phyloP scores from a whole-genome alignment of 2,797 vertebrate genomes.

The Atherinosoma microstoma region DNA sequence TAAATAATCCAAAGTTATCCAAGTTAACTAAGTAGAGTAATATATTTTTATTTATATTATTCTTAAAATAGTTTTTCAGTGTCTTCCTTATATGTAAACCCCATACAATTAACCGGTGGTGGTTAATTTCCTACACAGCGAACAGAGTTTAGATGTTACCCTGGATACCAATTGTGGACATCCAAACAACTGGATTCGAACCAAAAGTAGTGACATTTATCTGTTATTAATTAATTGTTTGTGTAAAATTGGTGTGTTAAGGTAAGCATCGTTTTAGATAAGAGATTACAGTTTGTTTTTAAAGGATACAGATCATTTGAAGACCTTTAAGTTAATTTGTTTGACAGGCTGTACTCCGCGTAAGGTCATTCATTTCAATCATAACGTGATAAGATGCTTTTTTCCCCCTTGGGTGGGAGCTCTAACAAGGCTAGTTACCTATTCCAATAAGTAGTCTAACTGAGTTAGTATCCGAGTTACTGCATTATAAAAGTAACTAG shows the following conservation, averaged over 20 bases:
- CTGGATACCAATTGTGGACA: conserved; percentile 61
- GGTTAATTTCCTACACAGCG: not conserved
- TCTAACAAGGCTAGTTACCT: no score
- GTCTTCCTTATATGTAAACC: not conserved
- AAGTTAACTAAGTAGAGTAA: not conserved
- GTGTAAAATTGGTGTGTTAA: not conserved
- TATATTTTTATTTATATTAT: not conserved
- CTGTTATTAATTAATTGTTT: not conserved
- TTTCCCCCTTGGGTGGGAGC: no score
- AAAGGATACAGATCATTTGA: not conserved
- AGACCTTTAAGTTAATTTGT: not conserved
- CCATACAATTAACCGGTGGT: not conserved
- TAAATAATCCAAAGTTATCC: not conserved
- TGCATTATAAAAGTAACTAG: no score
- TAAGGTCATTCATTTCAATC: not conserved
- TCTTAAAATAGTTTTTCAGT: no score
- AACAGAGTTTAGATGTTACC: conserved; percentile 31
- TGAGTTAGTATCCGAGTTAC: no score
- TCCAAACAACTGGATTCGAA: conserved; percentile 47
- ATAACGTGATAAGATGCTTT: no score
- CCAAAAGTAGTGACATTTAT: not conserved
- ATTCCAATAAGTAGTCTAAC: no score
- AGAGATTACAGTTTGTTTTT: not conserved
- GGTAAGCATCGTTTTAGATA: conserved; percentile 41
- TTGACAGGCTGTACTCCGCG: not conserved